Evolutionary conservation across 1,140 invertebrate genomes (phyloP).

Genomic region (Drosophila malerkotliana): DNA sequence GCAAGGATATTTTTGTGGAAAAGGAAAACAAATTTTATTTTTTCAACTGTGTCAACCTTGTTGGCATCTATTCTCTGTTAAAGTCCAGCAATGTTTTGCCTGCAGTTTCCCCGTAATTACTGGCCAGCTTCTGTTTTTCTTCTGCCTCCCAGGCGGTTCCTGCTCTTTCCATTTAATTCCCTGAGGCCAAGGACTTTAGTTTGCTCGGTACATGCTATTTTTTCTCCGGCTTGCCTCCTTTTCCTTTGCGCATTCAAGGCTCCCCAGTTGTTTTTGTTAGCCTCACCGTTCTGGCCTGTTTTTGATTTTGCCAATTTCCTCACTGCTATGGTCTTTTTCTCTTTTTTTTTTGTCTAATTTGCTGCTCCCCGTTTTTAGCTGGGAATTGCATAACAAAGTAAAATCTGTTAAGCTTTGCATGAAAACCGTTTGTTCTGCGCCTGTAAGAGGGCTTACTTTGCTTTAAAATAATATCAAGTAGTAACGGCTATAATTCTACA

Average conservation of each 20-base stretch:
- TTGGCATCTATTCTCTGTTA: conserved; percentile 11
- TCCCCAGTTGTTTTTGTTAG: conserved; percentile 33
- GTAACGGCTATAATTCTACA: no score
- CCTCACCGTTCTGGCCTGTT: conserved; percentile 33
- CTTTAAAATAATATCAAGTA: not conserved
- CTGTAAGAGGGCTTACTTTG: not conserved
- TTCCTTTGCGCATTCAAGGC: conserved; percentile 28
- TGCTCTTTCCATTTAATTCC: conserved; percentile 57
- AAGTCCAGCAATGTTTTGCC: conserved; percentile 26
- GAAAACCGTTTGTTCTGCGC: conserved; percentile 6
- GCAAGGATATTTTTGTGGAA: not conserved
- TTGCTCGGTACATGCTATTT: conserved; percentile 35
- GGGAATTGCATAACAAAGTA: conserved; percentile 42
- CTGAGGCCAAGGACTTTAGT: conserved; percentile 48
- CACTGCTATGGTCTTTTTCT: conserved; percentile 11
- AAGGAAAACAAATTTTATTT: not conserved
- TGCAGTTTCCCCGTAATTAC: conserved; percentile 61
- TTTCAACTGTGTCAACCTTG: not conserved
- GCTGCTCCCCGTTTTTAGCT: conserved; percentile 22
- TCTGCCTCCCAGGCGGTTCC: conserved; percentile 9
- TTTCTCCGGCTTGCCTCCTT: conserved; percentile 19
- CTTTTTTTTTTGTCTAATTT: conserved; percentile 26
- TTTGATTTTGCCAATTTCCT: conserved; percentile 35
- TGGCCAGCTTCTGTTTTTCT: conserved; percentile 25
- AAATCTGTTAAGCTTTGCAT: conserved; percentile 21